phyloP scores from a whole-genome alignment of 2,113 vertebrate species.

The Bostrychus sinensis region DNA sequence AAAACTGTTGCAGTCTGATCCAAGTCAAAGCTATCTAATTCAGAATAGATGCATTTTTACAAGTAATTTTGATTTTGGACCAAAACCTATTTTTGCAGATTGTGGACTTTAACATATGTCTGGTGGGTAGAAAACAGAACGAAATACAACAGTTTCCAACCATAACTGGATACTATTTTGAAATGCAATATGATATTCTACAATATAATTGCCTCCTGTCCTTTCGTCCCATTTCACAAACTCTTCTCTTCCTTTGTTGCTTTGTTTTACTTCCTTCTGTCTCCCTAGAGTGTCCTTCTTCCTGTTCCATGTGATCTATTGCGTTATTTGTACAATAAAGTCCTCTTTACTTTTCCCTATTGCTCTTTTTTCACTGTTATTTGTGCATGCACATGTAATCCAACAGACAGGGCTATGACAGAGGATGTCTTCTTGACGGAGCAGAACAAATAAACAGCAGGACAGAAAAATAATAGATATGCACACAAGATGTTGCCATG shows the following conservation, averaged over 20 bases:
- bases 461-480: conserved; percentile 6
- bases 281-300: neutral
- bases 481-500: conserved; percentile 8
- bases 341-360: neutral
- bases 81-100: neutral
- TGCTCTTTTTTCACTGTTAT: neutral
- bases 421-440: conserved; percentile 9
- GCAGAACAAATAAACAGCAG: conserved; percentile 4
- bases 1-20: neutral
- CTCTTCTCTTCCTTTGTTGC: too few relatives aligned
- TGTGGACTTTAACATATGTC: neutral
- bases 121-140: neutral
- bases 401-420: neutral
- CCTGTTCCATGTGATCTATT: neutral
- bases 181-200: neutral
- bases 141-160: too few relatives aligned
- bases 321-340: neutral
- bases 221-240: too few relatives aligned
- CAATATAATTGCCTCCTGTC: too few relatives aligned
- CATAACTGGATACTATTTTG: neutral
- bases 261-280: neutral
- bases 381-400: neutral
- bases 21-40: too few relatives aligned
- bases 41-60: neutral
- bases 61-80: neutral